phyloP scores from a whole-genome alignment of 1,140 invertebrate species.

The Hycleus phaleratus region DNA sequence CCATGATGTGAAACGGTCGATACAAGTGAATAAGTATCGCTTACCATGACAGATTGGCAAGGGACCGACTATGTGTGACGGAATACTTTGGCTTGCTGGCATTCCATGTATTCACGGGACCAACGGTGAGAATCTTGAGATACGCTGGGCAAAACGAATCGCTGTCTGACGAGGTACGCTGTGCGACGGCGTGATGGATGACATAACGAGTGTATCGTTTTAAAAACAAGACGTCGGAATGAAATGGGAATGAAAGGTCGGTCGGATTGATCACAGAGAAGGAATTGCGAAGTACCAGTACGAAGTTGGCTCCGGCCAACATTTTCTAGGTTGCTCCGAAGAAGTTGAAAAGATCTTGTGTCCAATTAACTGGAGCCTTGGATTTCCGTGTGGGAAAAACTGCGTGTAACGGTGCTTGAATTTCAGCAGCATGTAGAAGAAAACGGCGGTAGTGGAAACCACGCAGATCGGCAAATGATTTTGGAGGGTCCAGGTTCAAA shows the following conservation, averaged over 20 bases:
- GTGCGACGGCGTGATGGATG: background rate
- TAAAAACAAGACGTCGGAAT: background rate
- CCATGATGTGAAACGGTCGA: background rate
- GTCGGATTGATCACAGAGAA: too few relatives aligned
- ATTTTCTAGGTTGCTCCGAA: slow-evolving; percentile 41
- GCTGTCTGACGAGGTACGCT: background rate
- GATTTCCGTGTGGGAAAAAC: slow-evolving; percentile 11
- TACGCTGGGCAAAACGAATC: background rate
- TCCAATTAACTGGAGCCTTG: slow-evolving; percentile 29
- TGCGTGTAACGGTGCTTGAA: slow-evolving; percentile 26
- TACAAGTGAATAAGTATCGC: slow-evolving; percentile 27
- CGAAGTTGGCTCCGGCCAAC: slow-evolving; percentile 25
- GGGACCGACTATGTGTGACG: slow-evolving; percentile 16
- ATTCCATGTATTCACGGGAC: background rate
- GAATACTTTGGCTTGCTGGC: slow-evolving; percentile 12
- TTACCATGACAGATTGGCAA: slow-evolving; percentile 4
- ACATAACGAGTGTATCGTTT: background rate
- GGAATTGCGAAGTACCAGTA: slow-evolving; percentile 26
- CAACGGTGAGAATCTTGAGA: background rate
- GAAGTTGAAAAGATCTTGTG: slow-evolving; percentile 24
- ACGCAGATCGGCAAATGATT: slow-evolving; percentile 21
- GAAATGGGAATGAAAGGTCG: too few relatives aligned
- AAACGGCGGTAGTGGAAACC: slow-evolving; percentile 35
- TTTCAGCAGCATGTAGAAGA: slow-evolving; percentile 28
- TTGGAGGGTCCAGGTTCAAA: too few relatives aligned